Evolutionary conservation across 2,888 invertebrate genomes (phyloP).

Genomic region (Lasioglossum zephyrum): DNA sequence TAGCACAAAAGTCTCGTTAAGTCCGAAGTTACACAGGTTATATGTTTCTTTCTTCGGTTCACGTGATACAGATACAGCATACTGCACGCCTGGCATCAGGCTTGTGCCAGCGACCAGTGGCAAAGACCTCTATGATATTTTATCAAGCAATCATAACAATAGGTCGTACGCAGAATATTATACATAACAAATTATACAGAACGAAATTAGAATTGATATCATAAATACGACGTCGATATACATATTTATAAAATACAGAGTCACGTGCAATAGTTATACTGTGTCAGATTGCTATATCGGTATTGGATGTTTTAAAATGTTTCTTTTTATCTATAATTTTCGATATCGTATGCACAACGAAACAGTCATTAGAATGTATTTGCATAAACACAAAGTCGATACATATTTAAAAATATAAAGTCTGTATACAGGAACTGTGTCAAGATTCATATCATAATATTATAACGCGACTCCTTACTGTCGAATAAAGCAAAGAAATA

Average conservation of each 20-base stretch:
- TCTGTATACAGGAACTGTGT: too few relatives aligned
- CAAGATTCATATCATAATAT: background rate
- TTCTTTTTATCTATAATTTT: background rate
- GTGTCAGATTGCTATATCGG: too few relatives aligned
- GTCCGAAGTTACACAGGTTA: constrained; percentile 50
- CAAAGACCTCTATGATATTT: constrained; percentile 50
- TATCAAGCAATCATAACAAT: constrained; percentile 20
- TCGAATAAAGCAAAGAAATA: background rate
- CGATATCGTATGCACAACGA: background rate
- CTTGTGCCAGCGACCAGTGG: constrained; percentile 21
- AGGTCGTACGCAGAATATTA: background rate
- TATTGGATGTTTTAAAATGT: background rate
- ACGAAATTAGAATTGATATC: too few relatives aligned
- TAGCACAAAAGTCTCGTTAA: constrained; percentile 70
- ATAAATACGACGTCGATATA: too few relatives aligned
- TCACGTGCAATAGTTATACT: too few relatives aligned
- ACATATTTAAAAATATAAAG: background rate
- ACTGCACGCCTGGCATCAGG: constrained; percentile 24
- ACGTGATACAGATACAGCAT: constrained; percentile 42
- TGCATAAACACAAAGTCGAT: background rate
- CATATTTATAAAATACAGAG: too few relatives aligned
- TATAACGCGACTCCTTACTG: background rate
- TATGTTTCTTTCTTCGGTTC: constrained; percentile 62
- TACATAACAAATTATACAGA: too few relatives aligned
- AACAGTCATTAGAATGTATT: background rate